Percentiles rank a stretch among this genome's conserved stretches.
Conservation (phyloP, 37 sponge, comb jelly and placozoan species). For the Bolinopsis microptera region DNA sequence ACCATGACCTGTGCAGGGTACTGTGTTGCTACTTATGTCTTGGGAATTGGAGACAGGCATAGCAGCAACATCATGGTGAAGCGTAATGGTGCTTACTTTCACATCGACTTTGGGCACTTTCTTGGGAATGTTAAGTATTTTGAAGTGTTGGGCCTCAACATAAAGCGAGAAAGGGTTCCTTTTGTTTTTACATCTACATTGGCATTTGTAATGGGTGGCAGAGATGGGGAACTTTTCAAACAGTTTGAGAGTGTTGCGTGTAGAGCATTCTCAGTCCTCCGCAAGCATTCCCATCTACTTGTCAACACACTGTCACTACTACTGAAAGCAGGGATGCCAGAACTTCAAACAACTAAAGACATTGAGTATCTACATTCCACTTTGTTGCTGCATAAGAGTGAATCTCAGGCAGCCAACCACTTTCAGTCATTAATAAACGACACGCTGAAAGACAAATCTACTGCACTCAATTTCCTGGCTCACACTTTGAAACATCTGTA, state of each 20-base stretch:
- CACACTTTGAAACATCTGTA: constrained; percentile 62
- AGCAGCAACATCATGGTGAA: constrained; percentile 96
- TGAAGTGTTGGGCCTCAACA: constrained; percentile 76
- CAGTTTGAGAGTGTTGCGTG: constrained; percentile 57
- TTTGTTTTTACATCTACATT: constrained; percentile 96
- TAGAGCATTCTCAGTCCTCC: constrained; percentile 35
- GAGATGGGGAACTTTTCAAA: constrained; percentile 68
- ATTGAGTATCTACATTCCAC: constrained; percentile 59
- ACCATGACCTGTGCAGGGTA: constrained; percentile 92
- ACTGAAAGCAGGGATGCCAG: constrained; percentile 58
- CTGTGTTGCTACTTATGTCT: constrained; percentile 95
- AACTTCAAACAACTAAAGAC: constrained; percentile 22
- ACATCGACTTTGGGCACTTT: constrained; percentile 99
- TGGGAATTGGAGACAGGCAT: constrained; percentile 95
- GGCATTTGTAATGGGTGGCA: constrained; percentile 91
- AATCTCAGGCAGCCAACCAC: constrained; percentile 60
- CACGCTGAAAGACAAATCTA: constrained; percentile 63
- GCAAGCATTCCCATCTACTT: constrained; percentile 40
- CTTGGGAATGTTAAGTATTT: constrained; percentile 91
- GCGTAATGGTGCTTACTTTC: constrained; percentile 87
- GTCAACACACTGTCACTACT: constrained; percentile 26
- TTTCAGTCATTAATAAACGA: constrained; percentile 57
- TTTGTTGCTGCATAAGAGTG: constrained; percentile 17
- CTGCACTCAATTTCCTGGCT: constrained; percentile 60
- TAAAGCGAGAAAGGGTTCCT: constrained; percentile 93